Evolutionary conservation across 2,888 invertebrate genomes (phyloP).

Genomic region (Phania funesta): DNA sequence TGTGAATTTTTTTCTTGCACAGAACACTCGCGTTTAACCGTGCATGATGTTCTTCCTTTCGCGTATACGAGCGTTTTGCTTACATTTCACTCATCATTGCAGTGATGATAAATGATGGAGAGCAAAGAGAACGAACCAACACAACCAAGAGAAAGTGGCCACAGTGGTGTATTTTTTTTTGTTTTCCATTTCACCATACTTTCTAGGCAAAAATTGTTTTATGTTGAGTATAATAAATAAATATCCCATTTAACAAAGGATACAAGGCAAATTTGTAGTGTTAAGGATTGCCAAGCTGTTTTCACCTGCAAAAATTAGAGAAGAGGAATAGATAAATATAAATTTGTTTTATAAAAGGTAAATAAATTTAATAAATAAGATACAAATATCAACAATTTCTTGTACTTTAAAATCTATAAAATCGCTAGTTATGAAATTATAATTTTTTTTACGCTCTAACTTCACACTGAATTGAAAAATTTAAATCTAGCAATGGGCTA

Average conservation of each 20-base stretch:
- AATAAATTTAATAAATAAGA: background rate
- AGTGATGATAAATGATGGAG: constrained; percentile 20
- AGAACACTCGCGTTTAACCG: constrained; percentile 52
- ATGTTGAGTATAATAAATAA: constrained; percentile 31
- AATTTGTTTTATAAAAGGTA: background rate
- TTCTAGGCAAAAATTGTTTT: constrained; percentile 33
- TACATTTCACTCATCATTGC: constrained; percentile 61
- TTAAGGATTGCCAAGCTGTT: constrained; percentile 51
- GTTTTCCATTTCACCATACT: constrained; percentile 45
- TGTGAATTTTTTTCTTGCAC: background rate
- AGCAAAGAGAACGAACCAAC: constrained; percentile 2
- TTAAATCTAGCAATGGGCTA: no score
- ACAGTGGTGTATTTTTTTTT: constrained; percentile 32
- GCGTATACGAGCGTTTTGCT: constrained; percentile 65
- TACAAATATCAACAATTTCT: no score
- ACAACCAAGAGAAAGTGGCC: background rate
- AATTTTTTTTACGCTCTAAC: no score
- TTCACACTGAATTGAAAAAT: no score
- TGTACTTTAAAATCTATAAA: no score
- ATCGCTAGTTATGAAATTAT: no score
- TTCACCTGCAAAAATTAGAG: constrained; percentile 30
- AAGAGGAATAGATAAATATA: background rate
- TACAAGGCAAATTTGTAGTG: constrained; percentile 45
- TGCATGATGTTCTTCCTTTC: constrained; percentile 55
- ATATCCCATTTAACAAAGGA: constrained; percentile 39